These are phyloP conservation scores for Lycopodina hypogea DNA, from an alignment of 37 sponge, comb jelly and placozoan species.

Conservation along the genomic window DNA sequence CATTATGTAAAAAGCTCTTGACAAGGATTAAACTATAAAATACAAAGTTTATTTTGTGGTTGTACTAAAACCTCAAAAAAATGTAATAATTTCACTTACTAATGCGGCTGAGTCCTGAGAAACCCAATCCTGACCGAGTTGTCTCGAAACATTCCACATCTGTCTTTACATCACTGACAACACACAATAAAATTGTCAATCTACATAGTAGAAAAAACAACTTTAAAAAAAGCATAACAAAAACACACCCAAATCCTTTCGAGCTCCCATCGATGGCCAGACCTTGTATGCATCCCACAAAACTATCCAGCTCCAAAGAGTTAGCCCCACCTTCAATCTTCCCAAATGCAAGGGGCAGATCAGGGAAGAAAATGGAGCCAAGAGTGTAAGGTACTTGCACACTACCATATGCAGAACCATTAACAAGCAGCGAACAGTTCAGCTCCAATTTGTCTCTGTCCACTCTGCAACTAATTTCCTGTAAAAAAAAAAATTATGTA, in stretches of 20 bases:
- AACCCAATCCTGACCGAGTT: slow-evolving; percentile 29
- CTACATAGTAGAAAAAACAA: too few species aligned
- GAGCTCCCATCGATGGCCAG: slow-evolving; percentile 22
- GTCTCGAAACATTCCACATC: slow-evolving; percentile 32
- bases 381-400: not conserved
- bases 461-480: slow-evolving; percentile 10
- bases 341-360: slow-evolving; percentile 28
- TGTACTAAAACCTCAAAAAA: too few species aligned
- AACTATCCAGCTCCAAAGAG: slow-evolving; percentile 41
- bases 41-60: too few species aligned
- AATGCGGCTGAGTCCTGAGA: slow-evolving; percentile 22
- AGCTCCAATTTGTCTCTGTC: not conserved
- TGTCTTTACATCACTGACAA: slow-evolving; percentile 15
- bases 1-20: too few species aligned
- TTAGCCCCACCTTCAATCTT: not conserved
- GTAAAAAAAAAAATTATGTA: not conserved
- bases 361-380: slow-evolving; percentile 6
- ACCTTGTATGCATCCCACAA: slow-evolving; percentile 36
- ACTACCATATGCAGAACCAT: not conserved
- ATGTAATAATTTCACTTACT: slow-evolving; percentile 16
- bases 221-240: too few species aligned
- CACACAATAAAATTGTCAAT: too few species aligned
- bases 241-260: slow-evolving; percentile 30
- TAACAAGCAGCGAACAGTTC: slow-evolving; percentile 8
- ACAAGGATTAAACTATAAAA: too few species aligned